Percentiles rank a stretch among this genome's conserved stretches.
Conservation (phyloP, 1,140 invertebrate species). For the Phocides pigmalion region DNA sequence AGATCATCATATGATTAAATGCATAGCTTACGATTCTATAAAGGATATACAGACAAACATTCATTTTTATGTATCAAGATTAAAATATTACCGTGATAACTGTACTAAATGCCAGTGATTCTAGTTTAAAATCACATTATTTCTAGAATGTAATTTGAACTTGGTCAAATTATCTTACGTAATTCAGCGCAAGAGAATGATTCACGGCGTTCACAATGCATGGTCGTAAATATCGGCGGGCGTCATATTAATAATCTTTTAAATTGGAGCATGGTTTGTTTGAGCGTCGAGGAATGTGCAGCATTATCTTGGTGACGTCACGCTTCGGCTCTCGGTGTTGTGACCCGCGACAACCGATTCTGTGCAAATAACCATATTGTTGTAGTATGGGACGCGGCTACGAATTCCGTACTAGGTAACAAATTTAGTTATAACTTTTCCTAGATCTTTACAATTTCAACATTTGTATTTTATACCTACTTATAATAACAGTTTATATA, state of each 20-base stretch:
- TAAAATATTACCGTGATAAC: no score
- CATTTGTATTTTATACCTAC: no score
- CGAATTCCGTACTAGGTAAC: no score
- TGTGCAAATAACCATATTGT: neutral
- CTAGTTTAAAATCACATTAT: neutral
- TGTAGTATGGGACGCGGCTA: neutral
- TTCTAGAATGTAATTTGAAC: neutral
- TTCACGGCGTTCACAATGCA: slow-evolving; percentile 15
- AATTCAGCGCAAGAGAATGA: neutral
- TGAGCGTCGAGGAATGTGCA: slow-evolving; percentile 34
- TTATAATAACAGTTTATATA: no score
- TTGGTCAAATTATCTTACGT: slow-evolving; percentile 3
- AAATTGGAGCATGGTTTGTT: slow-evolving; percentile 41
- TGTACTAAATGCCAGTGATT: neutral
- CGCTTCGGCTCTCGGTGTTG: neutral
- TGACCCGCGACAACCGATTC: neutral
- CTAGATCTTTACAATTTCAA: no score
- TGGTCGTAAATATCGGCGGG: slow-evolving; percentile 32
- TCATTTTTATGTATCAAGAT: no score
- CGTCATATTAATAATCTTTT: slow-evolving; percentile 36
- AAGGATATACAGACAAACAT: no score
- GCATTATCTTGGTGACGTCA: slow-evolving; percentile 35
- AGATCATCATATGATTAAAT: no score
- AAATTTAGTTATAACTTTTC: no score
- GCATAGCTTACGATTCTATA: no score